Conservation (phyloP, 2,888 invertebrate species). For the Agelastica alni region DNA sequence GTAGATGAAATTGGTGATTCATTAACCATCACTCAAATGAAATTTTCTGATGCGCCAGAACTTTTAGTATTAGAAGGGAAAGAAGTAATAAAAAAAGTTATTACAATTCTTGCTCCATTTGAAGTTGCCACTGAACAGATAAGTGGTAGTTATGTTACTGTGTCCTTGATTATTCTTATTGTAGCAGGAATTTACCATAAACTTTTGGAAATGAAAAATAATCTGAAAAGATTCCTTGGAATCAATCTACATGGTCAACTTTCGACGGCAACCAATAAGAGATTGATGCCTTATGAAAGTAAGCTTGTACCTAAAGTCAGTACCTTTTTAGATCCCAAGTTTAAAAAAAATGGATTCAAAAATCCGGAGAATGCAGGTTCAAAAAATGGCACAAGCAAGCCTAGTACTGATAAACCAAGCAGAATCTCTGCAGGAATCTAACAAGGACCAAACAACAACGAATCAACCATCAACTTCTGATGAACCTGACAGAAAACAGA, state of each 20-base stretch:
- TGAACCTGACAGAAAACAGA: background rate
- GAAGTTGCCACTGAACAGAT: constrained; percentile 11
- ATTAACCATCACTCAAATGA: constrained; percentile 4
- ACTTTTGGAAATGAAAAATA: constrained; percentile 3
- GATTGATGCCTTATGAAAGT: constrained; percentile 5
- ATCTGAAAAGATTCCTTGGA: constrained; percentile 1
- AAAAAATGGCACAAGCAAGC: constrained; percentile 12
- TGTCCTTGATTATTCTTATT: constrained; percentile 10
- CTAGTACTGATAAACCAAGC: too few relatives aligned
- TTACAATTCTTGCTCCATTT: constrained; percentile 10
- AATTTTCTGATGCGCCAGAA: background rate
- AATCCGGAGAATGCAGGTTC: constrained; percentile 7
- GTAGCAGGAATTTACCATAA: constrained; percentile 12
- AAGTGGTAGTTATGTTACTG: constrained; percentile 7
- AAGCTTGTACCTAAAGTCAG: constrained; percentile 1
- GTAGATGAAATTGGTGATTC: constrained; percentile 7
- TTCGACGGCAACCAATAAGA: background rate
- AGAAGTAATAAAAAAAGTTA: constrained; percentile 3
- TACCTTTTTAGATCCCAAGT: constrained; percentile 12
- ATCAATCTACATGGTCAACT: background rate
- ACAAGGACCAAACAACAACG: background rate
- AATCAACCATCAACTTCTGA: background rate
- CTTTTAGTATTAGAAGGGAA: background rate
- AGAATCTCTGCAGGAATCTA: background rate
- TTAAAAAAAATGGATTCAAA: constrained; percentile 12